Evolutionary conservation across 1,140 invertebrate species (phyloP).

Genomic region (Drosophila varians): DNA sequence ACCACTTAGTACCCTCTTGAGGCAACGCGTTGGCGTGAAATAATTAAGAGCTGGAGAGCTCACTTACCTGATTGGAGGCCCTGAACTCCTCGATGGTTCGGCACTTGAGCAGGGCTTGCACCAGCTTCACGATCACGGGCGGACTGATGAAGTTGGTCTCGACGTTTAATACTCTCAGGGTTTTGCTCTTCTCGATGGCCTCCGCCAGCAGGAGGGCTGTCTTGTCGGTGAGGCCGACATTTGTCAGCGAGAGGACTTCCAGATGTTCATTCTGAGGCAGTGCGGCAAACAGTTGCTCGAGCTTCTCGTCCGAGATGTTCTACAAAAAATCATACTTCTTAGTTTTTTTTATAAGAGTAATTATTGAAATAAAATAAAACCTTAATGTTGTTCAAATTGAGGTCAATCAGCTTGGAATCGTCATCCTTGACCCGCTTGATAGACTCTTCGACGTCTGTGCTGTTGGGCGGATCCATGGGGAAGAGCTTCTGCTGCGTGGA

Average conservation of each 20-base stretch:
- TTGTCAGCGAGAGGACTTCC: constrained; percentile 95
- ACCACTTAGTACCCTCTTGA: neutral
- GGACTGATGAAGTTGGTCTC: constrained; percentile 98
- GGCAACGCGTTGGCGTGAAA: neutral
- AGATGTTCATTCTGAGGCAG: constrained; percentile 95
- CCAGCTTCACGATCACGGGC: constrained; percentile 91
- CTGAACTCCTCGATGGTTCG: constrained; percentile 96
- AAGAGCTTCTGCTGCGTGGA: constrained; percentile 95
- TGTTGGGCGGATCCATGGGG: constrained; percentile 96
- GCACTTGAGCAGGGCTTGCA: constrained; percentile 93
- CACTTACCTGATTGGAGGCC: constrained; percentile 95
- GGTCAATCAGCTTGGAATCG: constrained; percentile 92
- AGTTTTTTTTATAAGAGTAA: neutral
- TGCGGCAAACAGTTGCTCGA: constrained; percentile 94
- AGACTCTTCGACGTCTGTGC: constrained; percentile 95
- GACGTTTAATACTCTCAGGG: constrained; percentile 95
- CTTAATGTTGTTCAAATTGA: constrained; percentile 99
- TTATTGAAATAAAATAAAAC: constrained; percentile 83
- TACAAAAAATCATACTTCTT: constrained; percentile 72
- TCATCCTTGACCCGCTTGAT: constrained; percentile 95
- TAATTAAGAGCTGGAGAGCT: constrained; percentile 1
- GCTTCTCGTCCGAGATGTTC: constrained; percentile 98
- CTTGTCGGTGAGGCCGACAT: constrained; percentile 95
- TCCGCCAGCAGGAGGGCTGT: constrained; percentile 92
- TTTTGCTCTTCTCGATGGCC: constrained; percentile 93